Evolutionary conservation across 2,888 invertebrate genomes (phyloP).

Genomic region (Invenusta paracnida): DNA sequence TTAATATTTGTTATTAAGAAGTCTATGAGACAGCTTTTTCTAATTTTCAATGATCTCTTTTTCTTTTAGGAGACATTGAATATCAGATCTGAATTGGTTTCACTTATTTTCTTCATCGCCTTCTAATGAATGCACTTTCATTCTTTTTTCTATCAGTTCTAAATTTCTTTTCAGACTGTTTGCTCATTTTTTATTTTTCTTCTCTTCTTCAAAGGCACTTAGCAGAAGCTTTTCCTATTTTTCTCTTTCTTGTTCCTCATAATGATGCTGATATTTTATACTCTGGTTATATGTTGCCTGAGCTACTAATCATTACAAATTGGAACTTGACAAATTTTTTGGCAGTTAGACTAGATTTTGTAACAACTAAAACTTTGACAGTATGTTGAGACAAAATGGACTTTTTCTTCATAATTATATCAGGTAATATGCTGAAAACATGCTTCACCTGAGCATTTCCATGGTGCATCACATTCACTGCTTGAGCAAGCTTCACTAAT

Average conservation of each 20-base stretch:
- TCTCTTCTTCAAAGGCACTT: background rate
- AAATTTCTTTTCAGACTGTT: background rate
- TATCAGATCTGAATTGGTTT: background rate
- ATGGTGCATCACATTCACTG: background rate
- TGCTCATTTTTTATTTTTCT: no score
- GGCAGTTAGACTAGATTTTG: background rate
- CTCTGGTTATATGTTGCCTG: background rate
- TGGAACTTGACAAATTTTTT: background rate
- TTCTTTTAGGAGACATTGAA: background rate
- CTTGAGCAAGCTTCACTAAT: background rate
- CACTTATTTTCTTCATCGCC: background rate
- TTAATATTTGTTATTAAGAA: background rate
- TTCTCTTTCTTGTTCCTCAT: background rate
- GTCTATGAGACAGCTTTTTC: background rate
- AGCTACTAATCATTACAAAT: background rate
- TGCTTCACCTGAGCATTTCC: background rate
- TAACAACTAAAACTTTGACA: background rate
- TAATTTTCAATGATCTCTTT: background rate
- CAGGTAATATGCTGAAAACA: background rate
- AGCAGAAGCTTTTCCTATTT: background rate
- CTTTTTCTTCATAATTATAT: background rate
- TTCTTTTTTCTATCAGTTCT: no score
- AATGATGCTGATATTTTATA: background rate
- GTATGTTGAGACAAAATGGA: background rate
- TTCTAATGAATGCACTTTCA: background rate